Base-by-base conservation (phyloP, 2,888 invertebrate genomes). In the Rhamphomyia laevipes region DNA sequence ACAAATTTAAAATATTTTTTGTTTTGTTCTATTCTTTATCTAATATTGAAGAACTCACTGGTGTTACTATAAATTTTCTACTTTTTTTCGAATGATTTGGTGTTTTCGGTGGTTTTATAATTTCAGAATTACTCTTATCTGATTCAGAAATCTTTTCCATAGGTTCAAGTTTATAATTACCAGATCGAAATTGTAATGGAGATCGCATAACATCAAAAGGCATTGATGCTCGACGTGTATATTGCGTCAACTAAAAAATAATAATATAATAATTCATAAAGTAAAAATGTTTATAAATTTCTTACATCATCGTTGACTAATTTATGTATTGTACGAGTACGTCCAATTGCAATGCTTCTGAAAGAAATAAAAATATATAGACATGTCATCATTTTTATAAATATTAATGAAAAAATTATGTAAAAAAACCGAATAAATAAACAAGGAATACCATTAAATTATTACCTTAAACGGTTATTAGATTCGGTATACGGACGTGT, bases 51-150 rank as follows among this genome's bases (percentile, higher is more conserved):
- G 35, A 35, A n/a, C n/a, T 35, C 4, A 56, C 57, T 23, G 58
- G 59, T 23, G 60, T 60, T 41, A 60, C 59, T 51, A 56, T 57
- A 51, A 59, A 60, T 51, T 55, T 59, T 30, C 57, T 50, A 3
- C 49, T 44, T 37, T 17, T 44, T 31, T 45, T 47, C 30, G 38
- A 16, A n/a, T 21, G 38, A 43, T 37, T 31, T 33, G 43, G 27
- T 16, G 38, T 16, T 18, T 16, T n/a, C 7, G 21, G 12, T 17
- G 16, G 31, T 41, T 42, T 42, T 10, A 13, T 15, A 9, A 42
- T 42, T 10, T 23, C 37, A 11, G 7, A 15, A 16, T 37, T 33
- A 31, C 12, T 40, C 15, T 11, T 16, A n/a, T 40, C 33, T 30
- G 30, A 18, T 17, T 49, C 50, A 10, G 47, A 23, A 38, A 50